Conservation (phyloP, 2,888 invertebrate genomes). For the Monoplex corrugatus region DNA sequence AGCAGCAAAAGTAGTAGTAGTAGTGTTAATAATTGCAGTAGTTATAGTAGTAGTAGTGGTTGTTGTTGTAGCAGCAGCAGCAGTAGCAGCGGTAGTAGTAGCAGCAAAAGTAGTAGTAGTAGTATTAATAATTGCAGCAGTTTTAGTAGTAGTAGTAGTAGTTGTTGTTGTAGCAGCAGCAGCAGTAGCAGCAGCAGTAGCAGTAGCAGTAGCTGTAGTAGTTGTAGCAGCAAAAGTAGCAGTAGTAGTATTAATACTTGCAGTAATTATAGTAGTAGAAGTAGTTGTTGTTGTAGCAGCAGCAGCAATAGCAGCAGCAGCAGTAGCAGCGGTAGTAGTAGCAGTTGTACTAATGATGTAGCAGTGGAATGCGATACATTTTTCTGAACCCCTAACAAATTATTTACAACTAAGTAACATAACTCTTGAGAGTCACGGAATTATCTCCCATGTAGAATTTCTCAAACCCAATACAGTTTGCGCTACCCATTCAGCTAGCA, state of each 20-base stretch:
- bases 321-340: background rate
- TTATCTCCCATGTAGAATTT: no score
- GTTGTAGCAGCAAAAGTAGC: conserved; percentile 37
- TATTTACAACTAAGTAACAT: no score
- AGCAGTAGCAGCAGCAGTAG: conserved; percentile 32
- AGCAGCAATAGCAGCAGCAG: no score
- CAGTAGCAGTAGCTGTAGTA: conserved; percentile 35
- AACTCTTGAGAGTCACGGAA: no score
- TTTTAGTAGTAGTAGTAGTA: conserved; percentile 14
- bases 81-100: conserved; percentile 29
- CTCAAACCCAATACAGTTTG: no score
- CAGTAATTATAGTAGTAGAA: conserved; percentile 3
- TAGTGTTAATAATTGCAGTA: background rate
- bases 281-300: conserved; percentile 14
- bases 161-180: background rate
- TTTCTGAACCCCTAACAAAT: no score
- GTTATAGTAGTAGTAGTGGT: background rate
- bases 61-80: background rate
- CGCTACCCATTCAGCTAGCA: no score
- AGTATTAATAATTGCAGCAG: conserved; percentile 15
- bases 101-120: conserved; percentile 33
- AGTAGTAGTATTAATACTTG: conserved; percentile 11
- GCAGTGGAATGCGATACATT: no score
- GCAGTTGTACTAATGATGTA: conserved; percentile 16
- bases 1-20: background rate